Evolutionary conservation across 2,797 vertebrate species (phyloP), one percentile per base, ranked within the genome.

Genomic region (Champsocephalus esox): DNA sequence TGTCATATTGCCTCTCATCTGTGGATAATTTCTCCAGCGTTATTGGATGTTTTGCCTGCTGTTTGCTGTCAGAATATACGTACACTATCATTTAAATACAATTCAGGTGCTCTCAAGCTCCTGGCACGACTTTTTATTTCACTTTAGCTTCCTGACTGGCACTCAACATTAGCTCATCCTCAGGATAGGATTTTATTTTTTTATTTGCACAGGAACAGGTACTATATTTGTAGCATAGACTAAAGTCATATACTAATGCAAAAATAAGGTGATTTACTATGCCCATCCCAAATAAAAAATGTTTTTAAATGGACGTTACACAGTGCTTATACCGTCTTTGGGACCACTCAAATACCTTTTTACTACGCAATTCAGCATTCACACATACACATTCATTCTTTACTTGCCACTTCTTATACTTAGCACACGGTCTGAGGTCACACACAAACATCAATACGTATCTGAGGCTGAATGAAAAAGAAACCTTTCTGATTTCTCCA

Each of bases 51-150:
- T 50, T 32, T 66, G 46, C 64, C 66, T 54, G 62, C 64, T 66
- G 64, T 76, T 82, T 55, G 43, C 60, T 81, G 58, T 76, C 80
- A 77, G 12, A 83, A 80, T 73, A 10, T 83, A 87, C 79, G 77
- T 65, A 61, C 44, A 66, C 24, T 56, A 24, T 65, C 14, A 66
- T 44, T 8, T 58, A 51, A 49, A 41, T 64, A 73, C 11, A 49
- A 77, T 68, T 66, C 41, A 45, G 14, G 58, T 57, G 44, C 44
- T 74, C 17, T 79, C 38, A 44, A 69, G 19, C 54, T 43, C 73
- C 38, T 70, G 59, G 5, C 28, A 45, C 34, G 21, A 43, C 28
- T 70, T 70, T 75, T 38, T 38, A 38, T 38, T 41, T 38, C 21
- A 70, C 32, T 19, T 64, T 44, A 58, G 54, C 6, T 28, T 46